Evolutionary conservation across 2,113 vertebrate genomes (phyloP).

Genomic region (Polypterus senegalus): DNA sequence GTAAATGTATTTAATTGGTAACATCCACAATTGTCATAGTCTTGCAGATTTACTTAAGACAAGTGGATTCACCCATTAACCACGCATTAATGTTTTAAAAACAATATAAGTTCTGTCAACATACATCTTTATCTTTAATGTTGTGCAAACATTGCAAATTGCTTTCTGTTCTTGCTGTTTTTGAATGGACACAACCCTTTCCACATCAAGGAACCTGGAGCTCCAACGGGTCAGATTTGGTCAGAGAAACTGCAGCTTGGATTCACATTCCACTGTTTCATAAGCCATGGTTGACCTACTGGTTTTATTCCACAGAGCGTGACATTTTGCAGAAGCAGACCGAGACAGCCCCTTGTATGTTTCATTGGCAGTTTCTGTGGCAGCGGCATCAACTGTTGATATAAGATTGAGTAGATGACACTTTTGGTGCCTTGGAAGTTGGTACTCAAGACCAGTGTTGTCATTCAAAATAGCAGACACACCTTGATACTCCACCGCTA

Average conservation of each 20-base stretch:
- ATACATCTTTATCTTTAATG: background rate
- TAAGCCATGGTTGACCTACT: slow-evolving; percentile 11
- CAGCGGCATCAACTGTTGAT: slow-evolving; percentile 9
- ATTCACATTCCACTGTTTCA: slow-evolving; percentile 13
- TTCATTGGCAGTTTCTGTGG: slow-evolving; percentile 1
- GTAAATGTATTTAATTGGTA: no score
- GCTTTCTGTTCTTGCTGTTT: slow-evolving; percentile 9
- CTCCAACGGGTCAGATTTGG: slow-evolving; percentile 11
- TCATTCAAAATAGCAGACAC: slow-evolving; percentile 2
- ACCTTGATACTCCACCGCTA: slow-evolving; percentile 11
- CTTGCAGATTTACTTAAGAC: no score
- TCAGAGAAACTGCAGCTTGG: slow-evolving; percentile 7
- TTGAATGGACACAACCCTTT: slow-evolving; percentile 8
- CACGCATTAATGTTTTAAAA: no score
- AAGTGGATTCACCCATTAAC: no score
- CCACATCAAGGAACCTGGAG: slow-evolving; percentile 8
- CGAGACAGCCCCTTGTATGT: slow-evolving; percentile 12
- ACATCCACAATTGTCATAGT: no score
- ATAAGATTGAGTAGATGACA: slow-evolving; percentile 19
- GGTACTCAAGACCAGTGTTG: slow-evolving; percentile 11
- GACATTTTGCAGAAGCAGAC: slow-evolving; percentile 16
- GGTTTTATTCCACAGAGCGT: slow-evolving; percentile 13
- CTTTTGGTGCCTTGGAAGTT: slow-evolving; percentile 12
- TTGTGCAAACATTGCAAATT: slow-evolving; percentile 9
- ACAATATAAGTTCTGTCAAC: no score